Percentiles rank a stretch among this genome's conserved stretches.
Conservation (phyloP, 2,797 vertebrate species). For the Lithobates pipiens region DNA sequence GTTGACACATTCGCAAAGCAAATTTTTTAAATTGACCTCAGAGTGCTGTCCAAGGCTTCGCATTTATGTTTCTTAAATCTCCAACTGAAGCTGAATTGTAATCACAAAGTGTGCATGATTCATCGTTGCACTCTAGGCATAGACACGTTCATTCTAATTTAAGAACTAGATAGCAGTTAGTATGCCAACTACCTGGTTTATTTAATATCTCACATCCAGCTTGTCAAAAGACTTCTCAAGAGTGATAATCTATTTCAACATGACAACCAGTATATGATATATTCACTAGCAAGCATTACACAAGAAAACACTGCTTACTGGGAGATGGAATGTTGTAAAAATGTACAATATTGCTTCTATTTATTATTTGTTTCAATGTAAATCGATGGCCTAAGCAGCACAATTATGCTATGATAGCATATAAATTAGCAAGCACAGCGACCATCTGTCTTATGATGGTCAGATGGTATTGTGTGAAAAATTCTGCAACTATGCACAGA, state of each 20-base stretch:
- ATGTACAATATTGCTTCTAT: slow-evolving; percentile 7
- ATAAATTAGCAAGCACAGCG: slow-evolving; percentile 63
- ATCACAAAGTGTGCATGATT: slow-evolving; percentile 5
- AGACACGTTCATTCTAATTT: slow-evolving; percentile 44
- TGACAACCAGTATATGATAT: not conserved
- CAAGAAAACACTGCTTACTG: not conserved
- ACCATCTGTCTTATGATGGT: slow-evolving; percentile 56
- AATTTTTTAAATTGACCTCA: too few species aligned
- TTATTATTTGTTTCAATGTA: slow-evolving; percentile 1
- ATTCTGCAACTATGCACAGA: slow-evolving; percentile 35
- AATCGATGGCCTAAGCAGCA: slow-evolving; percentile 45
- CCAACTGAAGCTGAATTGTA: not conserved
- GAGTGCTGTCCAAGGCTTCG: not conserved
- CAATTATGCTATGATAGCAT: slow-evolving; percentile 58
- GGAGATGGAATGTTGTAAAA: not conserved
- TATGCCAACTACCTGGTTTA: slow-evolving; percentile 12
- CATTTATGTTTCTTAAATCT: not conserved
- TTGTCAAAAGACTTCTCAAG: slow-evolving; percentile 16
- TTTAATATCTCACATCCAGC: slow-evolving; percentile 21
- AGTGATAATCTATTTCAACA: not conserved
- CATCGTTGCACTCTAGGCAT: slow-evolving; percentile 10
- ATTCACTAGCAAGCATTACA: not conserved
- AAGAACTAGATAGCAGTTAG: slow-evolving; percentile 23
- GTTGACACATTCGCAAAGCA: too few species aligned
- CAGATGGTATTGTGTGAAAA: slow-evolving; percentile 3